phyloP scores from a whole-genome alignment of 2,797 vertebrate species.

The Lagorchestes hirsutus region DNA sequence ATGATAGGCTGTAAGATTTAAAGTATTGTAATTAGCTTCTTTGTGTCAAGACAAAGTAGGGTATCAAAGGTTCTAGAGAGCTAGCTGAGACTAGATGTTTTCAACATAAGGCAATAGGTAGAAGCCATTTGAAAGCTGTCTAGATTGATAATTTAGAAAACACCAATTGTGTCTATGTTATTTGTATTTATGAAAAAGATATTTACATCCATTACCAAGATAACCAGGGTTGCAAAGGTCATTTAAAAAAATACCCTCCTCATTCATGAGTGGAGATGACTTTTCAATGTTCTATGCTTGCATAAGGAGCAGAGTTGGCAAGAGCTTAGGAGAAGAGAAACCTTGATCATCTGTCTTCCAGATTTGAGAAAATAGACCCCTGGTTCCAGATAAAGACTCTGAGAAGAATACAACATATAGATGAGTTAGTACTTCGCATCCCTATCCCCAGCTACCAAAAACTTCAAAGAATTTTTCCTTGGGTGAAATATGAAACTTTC shows the following conservation, averaged over 20 bases:
- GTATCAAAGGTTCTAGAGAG: slow-evolving; percentile 74
- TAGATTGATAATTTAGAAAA: slow-evolving; percentile 73
- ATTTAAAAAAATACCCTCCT: background rate
- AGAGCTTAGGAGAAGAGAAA: background rate
- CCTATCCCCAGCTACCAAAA: too few species aligned
- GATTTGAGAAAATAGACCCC: background rate
- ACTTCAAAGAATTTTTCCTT: background rate
- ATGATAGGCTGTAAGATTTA: slow-evolving; percentile 66
- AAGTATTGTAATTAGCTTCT: slow-evolving; percentile 55
- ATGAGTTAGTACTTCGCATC: background rate
- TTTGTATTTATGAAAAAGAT: slow-evolving; percentile 69
- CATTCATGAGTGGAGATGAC: background rate
- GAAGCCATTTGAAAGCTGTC: slow-evolving; percentile 66
- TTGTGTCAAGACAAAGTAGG: slow-evolving; percentile 20
- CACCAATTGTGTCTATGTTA: slow-evolving; percentile 59
- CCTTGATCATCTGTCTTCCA: background rate
- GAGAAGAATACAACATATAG: background rate
- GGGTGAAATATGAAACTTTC: background rate
- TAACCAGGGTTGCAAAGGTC: background rate
- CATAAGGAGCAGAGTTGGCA: background rate
- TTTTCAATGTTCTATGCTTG: background rate
- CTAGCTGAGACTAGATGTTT: slow-evolving; percentile 40
- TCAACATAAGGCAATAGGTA: slow-evolving; percentile 34
- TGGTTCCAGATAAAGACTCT: background rate
- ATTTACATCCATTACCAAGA: slow-evolving; percentile 49